These are phyloP conservation scores for Holothuria glaberrima DNA, from an alignment of 35 echinoderm and acorn worm species.

Conservation along the genomic window DNA sequence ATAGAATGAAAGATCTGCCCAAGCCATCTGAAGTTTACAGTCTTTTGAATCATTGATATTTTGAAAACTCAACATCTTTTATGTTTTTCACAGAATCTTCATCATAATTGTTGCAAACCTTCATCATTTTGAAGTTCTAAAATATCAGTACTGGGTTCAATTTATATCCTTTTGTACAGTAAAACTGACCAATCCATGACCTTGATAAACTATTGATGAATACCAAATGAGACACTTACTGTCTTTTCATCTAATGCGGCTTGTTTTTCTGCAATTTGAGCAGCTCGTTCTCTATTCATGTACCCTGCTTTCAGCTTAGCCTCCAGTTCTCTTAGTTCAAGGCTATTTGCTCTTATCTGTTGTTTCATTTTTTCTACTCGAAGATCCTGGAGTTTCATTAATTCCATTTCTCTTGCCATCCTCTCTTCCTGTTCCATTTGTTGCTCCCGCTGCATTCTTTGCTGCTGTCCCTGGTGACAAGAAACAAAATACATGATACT, in stretches of 20 bases:
- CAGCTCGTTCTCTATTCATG: constrained; percentile 87
- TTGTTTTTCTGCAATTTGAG: constrained; percentile 95
- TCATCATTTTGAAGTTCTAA: too few species aligned
- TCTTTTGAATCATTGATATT: too few species aligned
- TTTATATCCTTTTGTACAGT: too few species aligned
- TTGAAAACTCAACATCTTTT: too few species aligned
- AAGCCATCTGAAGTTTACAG: too few species aligned
- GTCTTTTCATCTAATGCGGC: constrained; percentile 90
- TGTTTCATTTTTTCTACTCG: constrained; percentile 86
- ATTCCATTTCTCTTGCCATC: constrained; percentile 73
- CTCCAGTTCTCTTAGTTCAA: constrained; percentile 91
- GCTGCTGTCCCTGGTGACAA: constrained; percentile 68
- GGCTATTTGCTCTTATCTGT: constrained; percentile 94
- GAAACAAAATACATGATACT: background rate
- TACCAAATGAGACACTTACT: constrained; percentile 48
- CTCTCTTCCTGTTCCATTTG: constrained; percentile 95
- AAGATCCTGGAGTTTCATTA: constrained; percentile 72
- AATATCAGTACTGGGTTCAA: too few species aligned
- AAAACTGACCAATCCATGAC: too few species aligned
- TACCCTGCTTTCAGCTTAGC: constrained; percentile 84
- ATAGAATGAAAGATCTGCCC: too few species aligned
- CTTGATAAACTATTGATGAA: background rate
- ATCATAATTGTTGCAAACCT: too few species aligned
- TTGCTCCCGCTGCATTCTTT: constrained; percentile 71
- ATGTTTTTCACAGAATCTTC: too few species aligned